phyloP scores from a whole-genome alignment of 2,797 vertebrate species.

The Cygnus olor region DNA sequence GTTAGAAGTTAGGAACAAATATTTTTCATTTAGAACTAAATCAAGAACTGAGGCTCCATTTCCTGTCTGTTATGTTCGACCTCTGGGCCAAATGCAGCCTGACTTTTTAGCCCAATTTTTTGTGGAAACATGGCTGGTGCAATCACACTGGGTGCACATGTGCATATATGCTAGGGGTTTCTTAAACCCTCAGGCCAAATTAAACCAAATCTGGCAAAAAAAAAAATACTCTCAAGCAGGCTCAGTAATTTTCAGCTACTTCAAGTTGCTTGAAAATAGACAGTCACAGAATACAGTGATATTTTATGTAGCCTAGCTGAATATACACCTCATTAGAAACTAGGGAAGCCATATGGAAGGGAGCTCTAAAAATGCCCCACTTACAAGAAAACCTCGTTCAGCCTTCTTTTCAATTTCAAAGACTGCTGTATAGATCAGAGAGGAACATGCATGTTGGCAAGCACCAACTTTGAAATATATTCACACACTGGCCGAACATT shows the following conservation, averaged over 20 bases:
- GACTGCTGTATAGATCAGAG: not conserved
- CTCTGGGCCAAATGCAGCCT: not conserved
- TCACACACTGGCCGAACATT: not conserved
- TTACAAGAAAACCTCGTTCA: not conserved
- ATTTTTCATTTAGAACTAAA: slow-evolving; percentile 3
- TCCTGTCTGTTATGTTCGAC: not conserved
- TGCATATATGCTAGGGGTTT: fast-evolving
- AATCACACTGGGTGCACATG: not conserved
- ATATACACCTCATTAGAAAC: not conserved
- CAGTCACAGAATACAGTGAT: not conserved
- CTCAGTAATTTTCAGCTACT: not conserved
- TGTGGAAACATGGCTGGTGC: not conserved
- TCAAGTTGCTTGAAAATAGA: slow-evolving; percentile 10
- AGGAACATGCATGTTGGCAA: not conserved
- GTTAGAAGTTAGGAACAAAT: slow-evolving; percentile 1
- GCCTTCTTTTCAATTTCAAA: not conserved
- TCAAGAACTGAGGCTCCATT: not conserved
- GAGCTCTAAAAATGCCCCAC: not conserved
- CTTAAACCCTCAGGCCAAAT: slow-evolving; percentile 1
- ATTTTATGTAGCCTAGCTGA: not conserved
- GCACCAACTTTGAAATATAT: not conserved
- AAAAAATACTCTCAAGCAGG: not conserved
- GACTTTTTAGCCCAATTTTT: not conserved
- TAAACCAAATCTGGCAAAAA: not conserved
- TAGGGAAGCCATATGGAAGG: not conserved